Percentiles rank a stretch among this genome's conserved stretches.
These are phyloP conservation scores for Peromyscus eremicus DNA, from an alignment of 2,797 vertebrate genomes.

Conservation along the genomic window DNA sequence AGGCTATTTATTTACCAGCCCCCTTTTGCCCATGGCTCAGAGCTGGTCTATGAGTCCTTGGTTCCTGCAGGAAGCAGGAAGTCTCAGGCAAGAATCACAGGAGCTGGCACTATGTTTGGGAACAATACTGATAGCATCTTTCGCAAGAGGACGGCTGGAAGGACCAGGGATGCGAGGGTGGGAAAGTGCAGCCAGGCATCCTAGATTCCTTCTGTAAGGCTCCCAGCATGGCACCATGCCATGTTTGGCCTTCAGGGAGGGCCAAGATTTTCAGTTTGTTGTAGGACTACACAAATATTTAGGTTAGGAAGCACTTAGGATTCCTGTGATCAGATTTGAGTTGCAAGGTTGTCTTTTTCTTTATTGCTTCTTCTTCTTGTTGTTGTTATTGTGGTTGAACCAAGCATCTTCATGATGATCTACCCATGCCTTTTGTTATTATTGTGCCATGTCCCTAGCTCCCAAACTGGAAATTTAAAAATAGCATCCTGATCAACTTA, in stretches of 20 bases:
- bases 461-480: neutral
- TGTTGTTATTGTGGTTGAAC: no score
- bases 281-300: neutral
- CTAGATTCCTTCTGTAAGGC: neutral
- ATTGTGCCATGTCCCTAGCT: neutral
- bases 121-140: neutral
- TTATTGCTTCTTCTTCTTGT: neutral
- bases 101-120: neutral
- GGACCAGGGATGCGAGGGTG: no score
- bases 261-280: neutral
- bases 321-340: neutral
- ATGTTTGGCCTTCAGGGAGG: neutral
- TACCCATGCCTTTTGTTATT: neutral
- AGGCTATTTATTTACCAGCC: neutral
- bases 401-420: neutral
- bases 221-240: neutral
- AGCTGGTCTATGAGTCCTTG: neutral
- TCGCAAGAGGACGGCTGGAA: neutral
- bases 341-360: neutral
- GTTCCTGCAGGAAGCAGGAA: neutral
- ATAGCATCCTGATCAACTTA: neutral
- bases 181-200: neutral
- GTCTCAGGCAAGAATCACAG: neutral
- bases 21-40: neutral
- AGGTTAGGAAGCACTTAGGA: neutral